A percentile compares a stretch with the other conserved stretches of the same genome.
phyloP scores from a whole-genome alignment of 2,797 vertebrate genomes.

The Strix occidentalis region DNA sequence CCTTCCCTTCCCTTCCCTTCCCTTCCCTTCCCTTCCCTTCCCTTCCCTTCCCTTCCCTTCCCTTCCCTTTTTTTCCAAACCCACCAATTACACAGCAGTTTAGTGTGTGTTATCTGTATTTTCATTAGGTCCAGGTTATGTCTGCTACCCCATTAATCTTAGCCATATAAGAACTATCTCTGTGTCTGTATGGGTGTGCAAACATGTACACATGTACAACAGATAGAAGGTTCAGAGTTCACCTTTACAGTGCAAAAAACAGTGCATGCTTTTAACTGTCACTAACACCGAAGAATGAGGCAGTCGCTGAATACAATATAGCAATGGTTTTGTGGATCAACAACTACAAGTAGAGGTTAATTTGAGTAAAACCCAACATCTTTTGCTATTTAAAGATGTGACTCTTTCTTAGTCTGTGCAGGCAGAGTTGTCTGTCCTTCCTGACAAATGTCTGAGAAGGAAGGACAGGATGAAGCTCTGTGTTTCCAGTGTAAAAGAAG shows the following conservation, averaged over 20 bases:
- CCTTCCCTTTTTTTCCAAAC: no score
- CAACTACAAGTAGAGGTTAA: neutral
- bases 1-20: no score
- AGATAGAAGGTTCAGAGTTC: neutral
- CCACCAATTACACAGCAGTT: neutral
- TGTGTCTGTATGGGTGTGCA: neutral
- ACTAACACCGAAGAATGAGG: neutral
- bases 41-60: neutral
- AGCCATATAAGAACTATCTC: neutral
- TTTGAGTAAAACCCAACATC: neutral
- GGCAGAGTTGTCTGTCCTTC: neutral
- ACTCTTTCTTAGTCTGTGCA: neutral
- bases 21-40: neutral
- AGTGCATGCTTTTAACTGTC: neutral
- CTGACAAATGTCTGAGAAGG: neutral
- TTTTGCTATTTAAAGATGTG: neutral
- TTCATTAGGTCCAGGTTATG: neutral
- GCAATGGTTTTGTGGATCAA: neutral
- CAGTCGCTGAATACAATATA: neutral
- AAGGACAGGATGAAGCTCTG: neutral
- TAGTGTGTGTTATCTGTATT: neutral
- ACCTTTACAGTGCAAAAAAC: neutral
- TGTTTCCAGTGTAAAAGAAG: neutral
- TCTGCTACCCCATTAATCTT: neutral
- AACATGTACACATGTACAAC: neutral